A percentile compares a stretch with the other conserved stretches of the same genome.
These are phyloP conservation scores for Pseudomyrmex gracilis DNA, from an alignment of 1,140 invertebrate genomes.

Conservation along the genomic window DNA sequence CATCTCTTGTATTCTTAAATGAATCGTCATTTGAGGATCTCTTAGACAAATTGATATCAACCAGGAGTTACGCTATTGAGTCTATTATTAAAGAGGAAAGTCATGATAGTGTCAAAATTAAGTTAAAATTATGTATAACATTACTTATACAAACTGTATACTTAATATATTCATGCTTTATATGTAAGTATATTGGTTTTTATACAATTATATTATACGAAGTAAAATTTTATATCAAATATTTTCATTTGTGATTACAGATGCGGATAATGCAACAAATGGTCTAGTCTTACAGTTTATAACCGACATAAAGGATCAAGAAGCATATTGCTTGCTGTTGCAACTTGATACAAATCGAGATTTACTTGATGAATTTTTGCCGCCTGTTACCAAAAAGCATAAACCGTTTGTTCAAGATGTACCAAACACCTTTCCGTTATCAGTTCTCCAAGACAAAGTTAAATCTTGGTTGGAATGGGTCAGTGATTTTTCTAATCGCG, in stretches of 20 bases:
- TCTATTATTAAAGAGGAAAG: conserved; percentile 84
- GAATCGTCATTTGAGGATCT: conserved; percentile 81
- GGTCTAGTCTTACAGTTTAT: conserved; percentile 87
- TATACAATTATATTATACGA: neutral
- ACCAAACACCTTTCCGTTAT: conserved; percentile 77
- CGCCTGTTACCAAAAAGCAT: conserved; percentile 84
- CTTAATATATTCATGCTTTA: conserved; percentile 88
- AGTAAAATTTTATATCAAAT: conserved; percentile 3
- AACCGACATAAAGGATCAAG: conserved; percentile 84
- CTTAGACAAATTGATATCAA: conserved; percentile 85
- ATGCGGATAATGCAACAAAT: conserved; percentile 78
- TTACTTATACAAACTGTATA: conserved; percentile 85
- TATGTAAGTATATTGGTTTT: conserved; percentile 85
- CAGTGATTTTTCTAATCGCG: conserved; percentile 85
- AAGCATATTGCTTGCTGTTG: conserved; percentile 85
- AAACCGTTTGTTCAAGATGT: conserved; percentile 80
- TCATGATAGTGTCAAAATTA: conserved; percentile 85
- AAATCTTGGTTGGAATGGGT: conserved; percentile 88
- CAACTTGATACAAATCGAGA: conserved; percentile 85
- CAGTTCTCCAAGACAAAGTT: conserved; percentile 81
- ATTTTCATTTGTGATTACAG: conserved; percentile 76
- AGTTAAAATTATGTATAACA: conserved; percentile 85
- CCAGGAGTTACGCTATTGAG: conserved; percentile 84
- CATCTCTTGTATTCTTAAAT: conserved; percentile 88
- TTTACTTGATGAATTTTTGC: conserved; percentile 84